Evolutionary conservation across 2,888 invertebrate genomes (phyloP).

Genomic region (Hofmannophila pseudospretella): DNA sequence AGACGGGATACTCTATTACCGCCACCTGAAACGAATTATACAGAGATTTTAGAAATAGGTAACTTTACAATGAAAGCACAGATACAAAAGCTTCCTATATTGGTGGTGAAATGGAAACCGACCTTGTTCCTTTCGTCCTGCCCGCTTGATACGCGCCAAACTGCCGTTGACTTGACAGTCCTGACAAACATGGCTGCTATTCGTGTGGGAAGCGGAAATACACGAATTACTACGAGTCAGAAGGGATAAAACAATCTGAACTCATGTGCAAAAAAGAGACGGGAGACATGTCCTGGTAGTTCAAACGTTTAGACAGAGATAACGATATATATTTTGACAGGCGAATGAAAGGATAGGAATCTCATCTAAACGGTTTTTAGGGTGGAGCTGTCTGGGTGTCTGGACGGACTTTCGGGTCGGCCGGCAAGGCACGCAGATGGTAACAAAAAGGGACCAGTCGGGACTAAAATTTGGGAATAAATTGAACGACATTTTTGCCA

Average conservation of each 20-base stretch:
- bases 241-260: slow-evolving; percentile 61
- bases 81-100: slow-evolving; percentile 36
- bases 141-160: slow-evolving; percentile 66
- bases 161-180: slow-evolving; percentile 70
- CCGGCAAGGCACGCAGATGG: slow-evolving; percentile 72
- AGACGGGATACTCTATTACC: slow-evolving; percentile 4
- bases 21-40: slow-evolving; percentile 35
- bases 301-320: slow-evolving; percentile 62
- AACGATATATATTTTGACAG: slow-evolving; percentile 51
- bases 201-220: slow-evolving; percentile 75
- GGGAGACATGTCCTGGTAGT: slow-evolving; percentile 60
- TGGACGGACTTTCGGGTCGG: slow-evolving; percentile 61
- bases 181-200: slow-evolving; percentile 75
- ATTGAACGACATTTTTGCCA: slow-evolving; percentile 75
- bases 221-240: slow-evolving; percentile 70
- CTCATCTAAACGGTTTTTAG: slow-evolving; percentile 71
- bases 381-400: slow-evolving; percentile 78
- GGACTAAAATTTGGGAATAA: slow-evolving; percentile 71
- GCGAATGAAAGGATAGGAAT: slow-evolving; percentile 64
- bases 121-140: slow-evolving; percentile 61
- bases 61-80: slow-evolving; percentile 17
- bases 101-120: slow-evolving; percentile 31
- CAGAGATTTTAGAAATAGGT: slow-evolving; percentile 17
- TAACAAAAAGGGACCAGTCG: slow-evolving; percentile 72
- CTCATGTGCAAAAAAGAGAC: slow-evolving; percentile 65